phyloP scores from a whole-genome alignment of 2,888 invertebrate species.

The Lordiphosa fenestrarum region DNA sequence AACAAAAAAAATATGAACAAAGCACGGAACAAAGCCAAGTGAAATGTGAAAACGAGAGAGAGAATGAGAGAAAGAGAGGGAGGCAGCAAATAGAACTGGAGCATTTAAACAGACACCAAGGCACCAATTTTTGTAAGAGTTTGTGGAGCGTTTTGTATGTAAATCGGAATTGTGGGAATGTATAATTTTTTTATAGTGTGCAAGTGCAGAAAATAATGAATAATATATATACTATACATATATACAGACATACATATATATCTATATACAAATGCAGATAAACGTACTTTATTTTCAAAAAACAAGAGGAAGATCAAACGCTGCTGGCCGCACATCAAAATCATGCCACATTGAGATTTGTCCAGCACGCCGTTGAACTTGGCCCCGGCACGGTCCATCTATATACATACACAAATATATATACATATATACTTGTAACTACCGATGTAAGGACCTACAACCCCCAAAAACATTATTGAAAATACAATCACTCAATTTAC shows the following conservation, averaged over 20 bases:
- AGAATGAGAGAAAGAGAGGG: neutral
- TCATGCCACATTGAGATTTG: slow-evolving; percentile 72
- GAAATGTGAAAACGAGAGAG: slow-evolving; percentile 3
- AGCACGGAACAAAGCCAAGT: slow-evolving; percentile 21
- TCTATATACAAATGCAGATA: slow-evolving; percentile 52
- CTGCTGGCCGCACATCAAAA: slow-evolving; percentile 42
- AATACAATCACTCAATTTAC: slow-evolving; percentile 75
- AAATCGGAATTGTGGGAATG: slow-evolving; percentile 44
- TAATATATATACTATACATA: slow-evolving; percentile 26
- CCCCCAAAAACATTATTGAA: slow-evolving; percentile 53
- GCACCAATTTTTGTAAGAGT: slow-evolving; percentile 37
- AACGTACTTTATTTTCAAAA: slow-evolving; percentile 54
- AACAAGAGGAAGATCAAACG: slow-evolving; percentile 13
- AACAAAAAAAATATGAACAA: slow-evolving; percentile 23
- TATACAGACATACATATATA: slow-evolving; percentile 36
- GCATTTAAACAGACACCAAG: slow-evolving; percentile 21
- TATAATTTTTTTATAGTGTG: slow-evolving; percentile 40
- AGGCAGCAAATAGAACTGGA: slow-evolving; percentile 30
- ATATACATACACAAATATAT: neutral
- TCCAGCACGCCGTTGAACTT: slow-evolving; percentile 58
- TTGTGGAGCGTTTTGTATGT: slow-evolving; percentile 58
- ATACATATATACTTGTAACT: slow-evolving; percentile 9
- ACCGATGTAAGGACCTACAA: slow-evolving; percentile 7
- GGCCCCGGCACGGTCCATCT: slow-evolving; percentile 11
- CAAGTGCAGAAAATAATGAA: slow-evolving; percentile 34